phyloP scores from a whole-genome alignment of 1,140 invertebrate species.

The Pemphigus obesinymphae region DNA sequence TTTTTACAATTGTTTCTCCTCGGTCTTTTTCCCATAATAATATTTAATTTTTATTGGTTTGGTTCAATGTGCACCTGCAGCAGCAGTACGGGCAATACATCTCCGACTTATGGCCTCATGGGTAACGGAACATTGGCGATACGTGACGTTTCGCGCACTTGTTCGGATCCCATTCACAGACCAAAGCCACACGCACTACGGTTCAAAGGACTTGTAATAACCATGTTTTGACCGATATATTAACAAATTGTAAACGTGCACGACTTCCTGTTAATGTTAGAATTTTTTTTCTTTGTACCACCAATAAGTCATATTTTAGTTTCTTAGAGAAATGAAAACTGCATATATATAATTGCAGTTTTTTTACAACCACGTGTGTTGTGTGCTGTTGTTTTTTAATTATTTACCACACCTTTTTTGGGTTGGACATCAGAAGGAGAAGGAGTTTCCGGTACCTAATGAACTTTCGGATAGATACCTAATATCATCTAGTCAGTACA shows the following conservation, averaged over 20 bases:
- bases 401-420: too few species aligned
- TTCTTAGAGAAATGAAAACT: too few species aligned
- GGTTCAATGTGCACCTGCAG: constrained; percentile 27
- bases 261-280: not conserved
- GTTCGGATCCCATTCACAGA: not conserved
- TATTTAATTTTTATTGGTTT: constrained; percentile 17
- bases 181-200: not conserved
- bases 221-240: constrained; percentile 9
- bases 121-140: constrained; percentile 1
- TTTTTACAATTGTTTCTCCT: not conserved
- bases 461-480: too few species aligned
- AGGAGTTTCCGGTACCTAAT: too few species aligned
- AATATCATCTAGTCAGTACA: too few species aligned
- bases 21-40: constrained; percentile 4
- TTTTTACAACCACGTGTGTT: too few species aligned
- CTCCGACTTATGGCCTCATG: constrained; percentile 32
- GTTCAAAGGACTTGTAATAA: not conserved
- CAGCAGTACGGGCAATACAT: not conserved
- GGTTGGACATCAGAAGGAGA: too few species aligned
- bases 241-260: not conserved
- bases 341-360: too few species aligned
- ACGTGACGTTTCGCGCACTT: constrained; percentile 28
- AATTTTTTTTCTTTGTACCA: not conserved
- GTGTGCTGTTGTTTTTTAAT: too few species aligned
- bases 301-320: too few species aligned